Percentiles rank a stretch among this genome's conserved stretches.
These are phyloP conservation scores for Andrena fulva DNA, from an alignment of 2,888 invertebrate genomes.

Conservation along the genomic window DNA sequence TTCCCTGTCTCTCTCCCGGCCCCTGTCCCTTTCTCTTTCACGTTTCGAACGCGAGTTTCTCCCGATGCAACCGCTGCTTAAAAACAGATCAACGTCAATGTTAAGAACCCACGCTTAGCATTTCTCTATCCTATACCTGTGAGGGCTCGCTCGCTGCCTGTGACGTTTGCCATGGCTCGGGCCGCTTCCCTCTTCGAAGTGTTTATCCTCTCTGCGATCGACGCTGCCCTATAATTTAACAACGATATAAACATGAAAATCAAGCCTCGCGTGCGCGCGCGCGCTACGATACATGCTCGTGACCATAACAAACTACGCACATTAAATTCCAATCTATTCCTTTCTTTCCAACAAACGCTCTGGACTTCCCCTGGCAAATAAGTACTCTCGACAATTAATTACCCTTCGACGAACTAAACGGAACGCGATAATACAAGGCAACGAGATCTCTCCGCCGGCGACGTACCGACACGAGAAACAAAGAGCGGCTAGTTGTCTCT, in stretches of 20 bases:
- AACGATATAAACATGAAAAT: slow-evolving; percentile 4
- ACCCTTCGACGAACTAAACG: no score
- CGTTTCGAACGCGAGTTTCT: slow-evolving; percentile 80
- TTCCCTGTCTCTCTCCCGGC: slow-evolving; percentile 78
- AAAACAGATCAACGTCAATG: neutral
- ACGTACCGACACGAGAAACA: neutral
- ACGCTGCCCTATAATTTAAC: slow-evolving; percentile 72
- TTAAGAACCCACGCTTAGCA: neutral
- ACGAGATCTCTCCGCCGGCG: no score
- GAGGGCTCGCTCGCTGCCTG: slow-evolving; percentile 86
- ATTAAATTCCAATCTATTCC: neutral
- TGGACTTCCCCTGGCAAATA: neutral
- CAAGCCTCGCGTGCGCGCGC: neutral
- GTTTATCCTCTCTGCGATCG: slow-evolving; percentile 81
- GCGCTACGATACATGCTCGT: neutral
- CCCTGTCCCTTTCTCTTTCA: slow-evolving; percentile 80
- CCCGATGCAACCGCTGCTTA: slow-evolving; percentile 73
- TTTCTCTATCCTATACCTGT: slow-evolving; percentile 78
- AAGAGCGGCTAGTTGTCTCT: neutral
- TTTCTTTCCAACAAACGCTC: neutral
- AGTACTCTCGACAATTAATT: neutral
- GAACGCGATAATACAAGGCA: no score
- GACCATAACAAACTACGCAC: neutral
- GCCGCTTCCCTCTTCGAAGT: slow-evolving; percentile 85
- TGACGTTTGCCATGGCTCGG: slow-evolving; percentile 86